phyloP scores from a whole-genome alignment of 2,113 vertebrate species.

The Gobio gobio region DNA sequence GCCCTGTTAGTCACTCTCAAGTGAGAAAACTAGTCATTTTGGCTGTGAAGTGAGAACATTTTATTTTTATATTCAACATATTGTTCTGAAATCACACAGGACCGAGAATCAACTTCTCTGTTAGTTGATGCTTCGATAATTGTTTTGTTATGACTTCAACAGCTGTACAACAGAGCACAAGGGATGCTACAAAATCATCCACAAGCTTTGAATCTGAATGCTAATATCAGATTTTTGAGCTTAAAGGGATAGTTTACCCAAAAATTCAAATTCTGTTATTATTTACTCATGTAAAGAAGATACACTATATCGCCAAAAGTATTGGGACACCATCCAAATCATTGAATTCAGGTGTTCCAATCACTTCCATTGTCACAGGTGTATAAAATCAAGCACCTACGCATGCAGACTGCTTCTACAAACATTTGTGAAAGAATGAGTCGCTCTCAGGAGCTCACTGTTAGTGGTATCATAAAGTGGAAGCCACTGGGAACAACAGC shows the following conservation, averaged over 20 bases:
- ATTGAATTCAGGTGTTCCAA: no score
- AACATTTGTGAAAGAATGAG: no score
- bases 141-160: not conserved
- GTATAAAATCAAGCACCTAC: no score
- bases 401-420: no score
- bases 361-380: no score
- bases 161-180: not conserved
- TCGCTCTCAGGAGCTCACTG: no score
- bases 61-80: not conserved
- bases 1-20: not conserved
- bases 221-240: not conserved
- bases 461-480: no score
- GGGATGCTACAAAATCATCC: not conserved
- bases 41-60: not conserved
- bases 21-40: not conserved
- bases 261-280: not conserved
- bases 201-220: not conserved
- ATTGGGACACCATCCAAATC: no score
- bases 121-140: not conserved
- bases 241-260: not conserved
- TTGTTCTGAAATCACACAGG: slow-evolving; percentile 3
- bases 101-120: not conserved
- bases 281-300: not conserved
- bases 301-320: no score
- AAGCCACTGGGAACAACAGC: no score